Evolutionary conservation across 2,797 vertebrate species (phyloP), one percentile per base, ranked within the genome.

Genomic region (Masticophis lateralis): DNA sequence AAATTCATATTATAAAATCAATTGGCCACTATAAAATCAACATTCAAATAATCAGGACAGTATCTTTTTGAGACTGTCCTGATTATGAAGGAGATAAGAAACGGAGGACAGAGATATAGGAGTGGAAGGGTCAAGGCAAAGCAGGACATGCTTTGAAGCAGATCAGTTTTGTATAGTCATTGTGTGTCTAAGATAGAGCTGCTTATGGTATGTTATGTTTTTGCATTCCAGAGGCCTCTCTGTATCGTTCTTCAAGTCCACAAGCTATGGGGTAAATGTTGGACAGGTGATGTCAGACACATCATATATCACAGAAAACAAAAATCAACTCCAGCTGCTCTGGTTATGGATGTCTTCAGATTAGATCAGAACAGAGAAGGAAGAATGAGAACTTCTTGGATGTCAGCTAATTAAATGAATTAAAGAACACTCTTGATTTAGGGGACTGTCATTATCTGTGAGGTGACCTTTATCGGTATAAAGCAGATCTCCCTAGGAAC

Each of bases 141-240:
- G 79, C 55, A 93, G 91, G 94, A 69, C 37, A n/a, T 86, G 61
- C 22, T 94, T 92, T 20, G 28, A 91, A 94, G 16, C 22, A 51
- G 74, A 90, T 95, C 95, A 91, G 87, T 92, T 95, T 96, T 92
- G 43, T 86, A n/a, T 87, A 60, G 12, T 94, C 88, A 93, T 95
- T 91, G 37, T 92, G 92, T 92, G 59, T 43, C 86, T 95, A 89
- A 27, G 89, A 88, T 86, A 86, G 93, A 88, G 93, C 88, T 86
- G 28, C 91, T 88, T 89, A 56, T 86, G 93, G 61, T 63, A 92
- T 9, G 2, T 91, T 86, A 88, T 51, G 87, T 94, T 96, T 92
- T 92, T 87, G 94, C 92, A 74, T 53, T 90, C 79, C 93, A 92
- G 47, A 83, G 14, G 2, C 87, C 0, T 3, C 56, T 92, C 89